Conservation (phyloP, 2,888 invertebrate species). For the Brenthis ino region DNA sequence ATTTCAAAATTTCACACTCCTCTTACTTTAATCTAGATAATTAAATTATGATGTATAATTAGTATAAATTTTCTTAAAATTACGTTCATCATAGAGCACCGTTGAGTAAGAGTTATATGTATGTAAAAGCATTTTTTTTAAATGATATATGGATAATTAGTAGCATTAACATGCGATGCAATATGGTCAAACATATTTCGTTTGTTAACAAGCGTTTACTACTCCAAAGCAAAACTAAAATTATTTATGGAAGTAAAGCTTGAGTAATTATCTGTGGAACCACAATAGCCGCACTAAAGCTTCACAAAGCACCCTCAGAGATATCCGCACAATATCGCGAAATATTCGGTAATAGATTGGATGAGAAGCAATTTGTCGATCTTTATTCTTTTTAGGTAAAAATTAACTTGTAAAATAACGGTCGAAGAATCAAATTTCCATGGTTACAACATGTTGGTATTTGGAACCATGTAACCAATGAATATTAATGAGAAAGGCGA, state of each 20-base stretch:
- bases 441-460: slow-evolving; percentile 1
- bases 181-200: too few species aligned
- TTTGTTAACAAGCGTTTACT: background rate
- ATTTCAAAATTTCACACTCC: too few species aligned
- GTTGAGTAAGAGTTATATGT: too few species aligned
- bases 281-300: slow-evolving; percentile 1
- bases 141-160: too few species aligned
- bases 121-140: too few species aligned
- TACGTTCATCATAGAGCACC: too few species aligned
- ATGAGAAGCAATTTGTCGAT: slow-evolving; percentile 25
- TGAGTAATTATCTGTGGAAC: slow-evolving; percentile 13
- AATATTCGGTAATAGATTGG: slow-evolving; percentile 21
- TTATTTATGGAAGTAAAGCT: background rate
- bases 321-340: slow-evolving; percentile 12
- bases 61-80: too few species aligned
- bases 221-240: slow-evolving; percentile 2
- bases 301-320: slow-evolving; percentile 7
- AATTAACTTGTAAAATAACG: slow-evolving; percentile 15
- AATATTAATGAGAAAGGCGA: slow-evolving; percentile 1
- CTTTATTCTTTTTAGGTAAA: slow-evolving; percentile 12
- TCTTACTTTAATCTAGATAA: too few species aligned
- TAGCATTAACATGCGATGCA: background rate
- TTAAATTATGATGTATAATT: too few species aligned
- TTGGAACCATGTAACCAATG: slow-evolving; percentile 2
- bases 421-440: background rate